phyloP scores from a whole-genome alignment of 2,797 vertebrate species.

The Eremophila alpestris region DNA sequence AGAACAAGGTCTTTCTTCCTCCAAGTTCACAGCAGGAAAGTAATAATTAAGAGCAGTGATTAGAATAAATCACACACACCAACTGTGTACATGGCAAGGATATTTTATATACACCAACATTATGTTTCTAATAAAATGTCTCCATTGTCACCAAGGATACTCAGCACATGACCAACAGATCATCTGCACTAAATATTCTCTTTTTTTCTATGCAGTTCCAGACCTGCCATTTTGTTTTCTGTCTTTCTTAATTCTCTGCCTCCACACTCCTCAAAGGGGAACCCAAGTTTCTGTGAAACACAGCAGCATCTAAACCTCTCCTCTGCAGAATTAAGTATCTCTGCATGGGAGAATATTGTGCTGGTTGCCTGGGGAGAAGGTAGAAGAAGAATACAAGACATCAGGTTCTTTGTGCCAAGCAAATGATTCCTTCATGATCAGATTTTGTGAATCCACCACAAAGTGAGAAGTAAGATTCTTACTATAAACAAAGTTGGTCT shows the following conservation, averaged over 20 bases:
- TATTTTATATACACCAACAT: not conserved
- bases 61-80: not conserved
- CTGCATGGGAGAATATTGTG: not conserved
- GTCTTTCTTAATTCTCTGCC: not conserved
- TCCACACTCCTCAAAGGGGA: not conserved
- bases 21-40: not conserved
- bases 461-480: slow-evolving; percentile 6
- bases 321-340: not conserved
- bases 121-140: not conserved
- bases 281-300: not conserved
- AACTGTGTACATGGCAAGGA: not conserved
- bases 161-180: not conserved
- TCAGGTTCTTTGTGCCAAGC: not conserved
- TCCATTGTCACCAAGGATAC: not conserved
- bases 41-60: not conserved
- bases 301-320: not conserved
- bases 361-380: not conserved
- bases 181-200: not conserved
- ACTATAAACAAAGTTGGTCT: not conserved
- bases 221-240: not conserved
- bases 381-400: not conserved
- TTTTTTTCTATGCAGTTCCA: not conserved
- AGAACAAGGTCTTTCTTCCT: not conserved
- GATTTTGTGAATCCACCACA: not conserved
- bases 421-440: not conserved